Conservation (phyloP, 2,888 invertebrate species). For the Volucella inflata region DNA sequence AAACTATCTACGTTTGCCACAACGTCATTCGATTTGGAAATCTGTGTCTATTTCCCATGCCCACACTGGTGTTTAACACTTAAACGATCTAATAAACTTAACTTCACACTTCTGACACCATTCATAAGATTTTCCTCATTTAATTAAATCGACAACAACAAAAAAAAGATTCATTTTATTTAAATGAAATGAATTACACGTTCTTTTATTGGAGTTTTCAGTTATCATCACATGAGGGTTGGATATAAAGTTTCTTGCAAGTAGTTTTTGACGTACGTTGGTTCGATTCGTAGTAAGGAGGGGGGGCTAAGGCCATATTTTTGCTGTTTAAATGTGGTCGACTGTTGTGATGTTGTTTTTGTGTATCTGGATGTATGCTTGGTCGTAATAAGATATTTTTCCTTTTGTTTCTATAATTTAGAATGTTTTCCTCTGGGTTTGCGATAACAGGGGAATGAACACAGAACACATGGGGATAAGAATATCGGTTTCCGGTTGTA, state of each 20-base stretch:
- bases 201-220: constrained; percentile 12
- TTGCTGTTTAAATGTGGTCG: constrained; percentile 8
- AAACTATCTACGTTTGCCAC: constrained; percentile 7
- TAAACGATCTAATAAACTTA: constrained; percentile 57
- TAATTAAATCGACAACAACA: constrained; percentile 47
- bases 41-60: constrained; percentile 11
- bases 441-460: constrained; percentile 38
- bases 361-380: neutral
- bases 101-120: constrained; percentile 51
- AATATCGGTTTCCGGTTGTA: constrained; percentile 64
- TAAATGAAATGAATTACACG: constrained; percentile 59
- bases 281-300: constrained; percentile 1
- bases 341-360: neutral
- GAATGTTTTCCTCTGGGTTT: constrained; percentile 22
- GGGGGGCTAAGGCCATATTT: constrained; percentile 11
- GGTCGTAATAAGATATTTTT: constrained; percentile 58
- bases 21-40: constrained; percentile 17
- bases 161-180: constrained; percentile 49
- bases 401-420: constrained; percentile 32
- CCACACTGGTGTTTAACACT: constrained; percentile 26
- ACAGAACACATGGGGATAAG: constrained; percentile 43
- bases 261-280: neutral
- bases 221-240: constrained; percentile 24
- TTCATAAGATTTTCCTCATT: neutral
- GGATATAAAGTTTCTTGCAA: constrained; percentile 2